Conservation (phyloP, 2,797 vertebrate species). For the Takifugu ocellatus region DNA sequence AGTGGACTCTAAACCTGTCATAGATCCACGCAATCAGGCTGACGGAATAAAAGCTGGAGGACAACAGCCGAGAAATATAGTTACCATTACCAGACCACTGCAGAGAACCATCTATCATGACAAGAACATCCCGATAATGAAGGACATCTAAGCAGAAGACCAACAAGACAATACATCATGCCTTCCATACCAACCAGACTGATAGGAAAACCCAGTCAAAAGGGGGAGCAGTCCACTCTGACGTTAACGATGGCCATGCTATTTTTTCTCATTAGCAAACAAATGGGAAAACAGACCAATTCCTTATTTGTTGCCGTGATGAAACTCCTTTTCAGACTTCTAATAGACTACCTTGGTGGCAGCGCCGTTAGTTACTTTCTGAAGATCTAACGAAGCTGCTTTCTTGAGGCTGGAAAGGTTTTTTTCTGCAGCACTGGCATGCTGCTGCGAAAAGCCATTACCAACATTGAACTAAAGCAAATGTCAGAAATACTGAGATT, state of each 20-base stretch:
- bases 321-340: conserved; percentile 65
- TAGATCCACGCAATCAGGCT: background rate
- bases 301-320: conserved; percentile 61
- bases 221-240: conserved; percentile 65
- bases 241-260: conserved; percentile 67
- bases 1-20: conserved; percentile 1
- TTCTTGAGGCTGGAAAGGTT: background rate
- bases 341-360: conserved; percentile 61
- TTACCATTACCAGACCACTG: background rate
- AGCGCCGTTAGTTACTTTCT: conserved; percentile 66
- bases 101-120: background rate
- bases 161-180: conserved; percentile 40
- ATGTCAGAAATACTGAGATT: conserved; percentile 2
- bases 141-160: conserved; percentile 10
- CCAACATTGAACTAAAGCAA: conserved; percentile 1
- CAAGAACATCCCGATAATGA: conserved; percentile 3
- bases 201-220: conserved; percentile 57
- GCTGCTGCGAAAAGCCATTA: background rate
- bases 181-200: conserved; percentile 63
- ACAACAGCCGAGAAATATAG: background rate
- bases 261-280: conserved; percentile 70
- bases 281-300: conserved; percentile 65
- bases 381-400: conserved; percentile 54
- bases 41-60: conserved; percentile 19
- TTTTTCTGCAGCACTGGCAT: background rate